Evolutionary conservation across 2,888 invertebrate genomes (phyloP).

Genomic region (Bombylius discolor): DNA sequence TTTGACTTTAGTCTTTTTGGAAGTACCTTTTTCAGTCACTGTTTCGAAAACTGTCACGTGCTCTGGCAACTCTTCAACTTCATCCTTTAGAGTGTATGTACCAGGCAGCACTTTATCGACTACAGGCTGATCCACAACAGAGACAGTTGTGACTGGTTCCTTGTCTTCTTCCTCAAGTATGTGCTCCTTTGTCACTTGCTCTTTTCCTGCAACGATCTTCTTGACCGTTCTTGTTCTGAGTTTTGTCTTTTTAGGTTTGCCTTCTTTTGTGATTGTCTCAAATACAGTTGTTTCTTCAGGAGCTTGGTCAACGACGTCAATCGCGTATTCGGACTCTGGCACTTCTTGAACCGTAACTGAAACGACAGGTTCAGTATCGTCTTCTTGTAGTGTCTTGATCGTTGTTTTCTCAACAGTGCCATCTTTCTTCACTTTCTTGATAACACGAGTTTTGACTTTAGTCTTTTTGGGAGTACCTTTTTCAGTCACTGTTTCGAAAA

Average conservation of each 20-base stretch:
- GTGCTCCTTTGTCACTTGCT: too few species aligned
- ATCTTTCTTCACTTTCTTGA: slow-evolving; percentile 17
- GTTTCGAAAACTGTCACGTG: slow-evolving; percentile 34
- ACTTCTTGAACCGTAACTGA: slow-evolving; percentile 23
- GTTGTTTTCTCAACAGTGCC: slow-evolving; percentile 26
- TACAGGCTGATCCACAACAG: slow-evolving; percentile 14
- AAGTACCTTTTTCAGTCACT: slow-evolving; percentile 27
- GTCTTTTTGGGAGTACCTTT: slow-evolving; percentile 22
- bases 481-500: slow-evolving; percentile 20
- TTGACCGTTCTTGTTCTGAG: too few species aligned
- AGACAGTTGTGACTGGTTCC: slow-evolving; percentile 23
- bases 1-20: slow-evolving; percentile 23
- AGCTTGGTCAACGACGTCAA: too few species aligned
- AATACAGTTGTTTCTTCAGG: too few species aligned
- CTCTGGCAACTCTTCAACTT: slow-evolving; percentile 16
- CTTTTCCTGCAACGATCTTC: too few species aligned
- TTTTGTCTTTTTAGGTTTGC: too few species aligned
- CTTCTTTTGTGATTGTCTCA: too few species aligned
- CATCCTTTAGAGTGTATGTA: too few species aligned
- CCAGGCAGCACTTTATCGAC: slow-evolving; percentile 8
- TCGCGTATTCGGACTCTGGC: slow-evolving; percentile 19
- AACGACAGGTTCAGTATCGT: slow-evolving; percentile 24
- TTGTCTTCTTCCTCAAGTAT: too few species aligned
- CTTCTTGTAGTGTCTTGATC: slow-evolving; percentile 26
- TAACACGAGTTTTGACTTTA: slow-evolving; percentile 16